A percentile compares a stretch with the other conserved stretches of the same genome.
Conservation (phyloP, 2,113 vertebrate genomes). For the Lampris megalopsis region DNA sequence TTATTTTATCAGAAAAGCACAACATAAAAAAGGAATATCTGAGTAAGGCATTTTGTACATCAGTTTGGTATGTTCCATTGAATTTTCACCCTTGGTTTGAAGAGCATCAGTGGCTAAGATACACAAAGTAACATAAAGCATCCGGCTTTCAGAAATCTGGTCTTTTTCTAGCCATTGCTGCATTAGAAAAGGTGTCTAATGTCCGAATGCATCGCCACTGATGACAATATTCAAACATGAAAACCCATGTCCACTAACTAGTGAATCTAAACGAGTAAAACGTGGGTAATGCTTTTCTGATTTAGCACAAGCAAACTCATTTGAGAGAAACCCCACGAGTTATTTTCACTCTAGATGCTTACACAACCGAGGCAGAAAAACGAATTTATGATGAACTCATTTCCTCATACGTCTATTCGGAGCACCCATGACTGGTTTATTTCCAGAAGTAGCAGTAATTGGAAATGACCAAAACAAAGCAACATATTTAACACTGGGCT, state of each 20-base stretch:
- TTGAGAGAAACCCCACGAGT: not conserved
- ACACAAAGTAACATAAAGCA: conserved; percentile 28
- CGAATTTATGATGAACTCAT: not conserved
- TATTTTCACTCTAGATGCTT: not conserved
- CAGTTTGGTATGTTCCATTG: conserved; percentile 58
- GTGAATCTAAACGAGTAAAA: conserved; percentile 22
- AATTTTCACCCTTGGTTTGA: conserved; percentile 42
- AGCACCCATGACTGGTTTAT: not conserved
- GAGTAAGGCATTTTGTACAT: conserved; percentile 82
- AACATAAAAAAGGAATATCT: conserved; percentile 79
- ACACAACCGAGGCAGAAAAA: conserved; percentile 13
- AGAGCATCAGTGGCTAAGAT: conserved; percentile 48
- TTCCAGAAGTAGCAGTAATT: not conserved
- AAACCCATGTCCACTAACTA: conserved; percentile 36
- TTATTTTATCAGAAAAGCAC: conserved; percentile 76
- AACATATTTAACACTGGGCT: conserved; percentile 1
- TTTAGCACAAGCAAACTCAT: conserved; percentile 23
- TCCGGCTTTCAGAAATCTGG: not conserved
- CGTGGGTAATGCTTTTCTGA: conserved; percentile 19
- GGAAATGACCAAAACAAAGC: not conserved
- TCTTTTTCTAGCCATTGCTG: conserved; percentile 46
- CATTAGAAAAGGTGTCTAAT: conserved; percentile 54
- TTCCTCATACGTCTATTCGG: not conserved
- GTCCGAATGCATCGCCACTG: conserved; percentile 46
- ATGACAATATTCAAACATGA: conserved; percentile 53